Evolutionary conservation across 2,113 vertebrate species (phyloP), one percentile per base, ranked within the genome.

Genomic region (Pardalotus punctatus): DNA sequence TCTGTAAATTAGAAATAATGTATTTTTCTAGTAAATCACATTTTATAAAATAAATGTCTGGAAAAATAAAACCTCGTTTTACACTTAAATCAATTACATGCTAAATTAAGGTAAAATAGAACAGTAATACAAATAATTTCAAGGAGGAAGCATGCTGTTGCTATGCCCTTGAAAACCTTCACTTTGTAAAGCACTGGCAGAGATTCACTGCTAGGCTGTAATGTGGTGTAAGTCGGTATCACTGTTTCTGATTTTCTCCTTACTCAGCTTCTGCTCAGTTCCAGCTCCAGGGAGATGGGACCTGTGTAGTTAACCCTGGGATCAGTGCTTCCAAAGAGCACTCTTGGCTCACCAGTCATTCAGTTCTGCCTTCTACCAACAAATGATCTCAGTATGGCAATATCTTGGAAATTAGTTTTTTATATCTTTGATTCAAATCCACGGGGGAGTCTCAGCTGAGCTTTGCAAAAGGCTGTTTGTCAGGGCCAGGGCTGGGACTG

Each of bases 31-130:
- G 57, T 84, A 93, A 91, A 89, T 95, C n/a, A 50, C 56, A 48
- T 89, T 65, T 65, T 71, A 47, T 40, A 7, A 76, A 82, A 88
- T 47, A 88, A 83, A 74, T 60, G 28, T 48, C 87, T 90, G 56
- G 65, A 89, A 88, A 93, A 94, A 67, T 28, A 89, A 65, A 69
- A 79, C 80, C 76, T 81, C 3, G 0, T 72, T 96, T 92, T 96
- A 56, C 38, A 36, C 81, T 93, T 93, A 58, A 81, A 90, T 95
- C 62, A 72, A 69, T 94, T 95, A 33, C n/a, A 16, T 94, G 48
- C 51, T 85, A 82, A 79, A 90, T 83, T 66, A 78, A 83, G 36
- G 35, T 48, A 54, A 92, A 83, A 12, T 78, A 42, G 53, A 78
- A 29, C 24, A 69, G 40, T 43, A 79, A 61, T 58, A 48, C 25